Conservation (phyloP, 2,888 invertebrate species). For the Rhingia campestris region DNA sequence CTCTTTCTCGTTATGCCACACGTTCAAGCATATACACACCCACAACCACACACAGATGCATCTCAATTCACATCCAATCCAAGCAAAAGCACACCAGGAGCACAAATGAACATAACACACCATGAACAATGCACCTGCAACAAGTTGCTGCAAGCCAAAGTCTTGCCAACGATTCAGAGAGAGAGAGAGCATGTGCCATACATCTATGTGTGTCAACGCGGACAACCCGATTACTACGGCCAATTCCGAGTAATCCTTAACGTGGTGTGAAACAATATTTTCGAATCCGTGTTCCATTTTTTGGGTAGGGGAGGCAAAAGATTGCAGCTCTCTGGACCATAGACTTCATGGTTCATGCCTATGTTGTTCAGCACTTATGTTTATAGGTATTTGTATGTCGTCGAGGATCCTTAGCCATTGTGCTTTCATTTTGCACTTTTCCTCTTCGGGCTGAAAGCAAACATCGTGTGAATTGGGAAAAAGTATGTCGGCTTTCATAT, state of each 20-base stretch:
- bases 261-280: conserved; percentile 42
- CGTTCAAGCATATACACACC: neutral
- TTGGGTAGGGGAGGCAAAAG: neutral
- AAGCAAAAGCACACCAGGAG: neutral
- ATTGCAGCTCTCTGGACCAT: neutral
- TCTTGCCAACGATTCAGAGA: neutral
- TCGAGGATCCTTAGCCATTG: conserved; percentile 35
- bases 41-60: neutral
- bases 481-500: conserved; percentile 3
- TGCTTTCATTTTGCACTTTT: conserved; percentile 11
- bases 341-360: conserved; percentile 5
- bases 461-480: conserved; percentile 32
- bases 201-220: conserved; percentile 21
- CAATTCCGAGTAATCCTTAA: conserved; percentile 39
- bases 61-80: neutral
- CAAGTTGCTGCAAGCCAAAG: conserved; percentile 33
- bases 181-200: conserved; percentile 5
- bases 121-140: conserved; percentile 1
- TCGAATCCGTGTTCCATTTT: conserved; percentile 1
- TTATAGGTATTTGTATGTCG: neutral
- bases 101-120: conserved; percentile 5
- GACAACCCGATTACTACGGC: conserved; percentile 25
- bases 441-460: conserved; percentile 2
- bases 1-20: neutral
- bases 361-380: neutral